Conservation (phyloP, 2,888 invertebrate species). For the Apodemia duryi region DNA sequence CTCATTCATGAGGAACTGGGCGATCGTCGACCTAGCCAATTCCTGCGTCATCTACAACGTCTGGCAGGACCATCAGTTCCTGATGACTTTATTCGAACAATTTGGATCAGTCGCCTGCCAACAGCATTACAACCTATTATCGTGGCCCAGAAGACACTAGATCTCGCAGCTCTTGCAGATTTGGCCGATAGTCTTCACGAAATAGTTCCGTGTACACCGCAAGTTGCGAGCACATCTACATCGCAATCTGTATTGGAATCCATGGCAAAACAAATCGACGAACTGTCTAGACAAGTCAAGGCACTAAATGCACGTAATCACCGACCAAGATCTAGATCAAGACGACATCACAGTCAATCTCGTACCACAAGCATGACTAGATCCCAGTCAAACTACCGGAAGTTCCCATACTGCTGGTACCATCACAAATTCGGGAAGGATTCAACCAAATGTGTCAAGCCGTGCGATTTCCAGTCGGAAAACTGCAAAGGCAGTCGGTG, state of each 20-base stretch:
- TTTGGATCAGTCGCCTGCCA: not conserved
- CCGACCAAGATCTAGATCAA: not conserved
- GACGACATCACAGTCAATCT: not conserved
- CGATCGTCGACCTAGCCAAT: slow-evolving; percentile 26
- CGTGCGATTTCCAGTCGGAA: slow-evolving; percentile 22
- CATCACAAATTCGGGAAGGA: slow-evolving; percentile 21
- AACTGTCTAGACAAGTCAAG: not conserved
- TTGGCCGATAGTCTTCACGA: slow-evolving; percentile 13
- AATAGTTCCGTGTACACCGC: not conserved
- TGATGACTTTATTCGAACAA: slow-evolving; percentile 19
- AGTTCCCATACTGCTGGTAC: slow-evolving; percentile 21
- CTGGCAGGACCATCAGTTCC: slow-evolving; percentile 25
- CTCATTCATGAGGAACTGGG: slow-evolving; percentile 23
- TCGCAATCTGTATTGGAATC: not conserved
- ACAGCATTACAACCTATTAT: not conserved
- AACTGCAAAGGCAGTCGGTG: slow-evolving; percentile 24
- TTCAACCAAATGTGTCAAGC: slow-evolving; percentile 18
- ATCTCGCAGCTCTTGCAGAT: slow-evolving; percentile 10
- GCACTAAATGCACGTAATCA: not conserved
- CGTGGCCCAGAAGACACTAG: not conserved
- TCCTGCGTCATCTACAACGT: slow-evolving; percentile 25
- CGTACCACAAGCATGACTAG: not conserved
- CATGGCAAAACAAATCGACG: not conserved
- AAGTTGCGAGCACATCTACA: not conserved
- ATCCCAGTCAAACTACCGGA: not conserved